Percentiles rank a stretch among this genome's conserved stretches.
phyloP scores from a whole-genome alignment of 2,797 vertebrate genomes.

The Megaceryle alcyon region DNA sequence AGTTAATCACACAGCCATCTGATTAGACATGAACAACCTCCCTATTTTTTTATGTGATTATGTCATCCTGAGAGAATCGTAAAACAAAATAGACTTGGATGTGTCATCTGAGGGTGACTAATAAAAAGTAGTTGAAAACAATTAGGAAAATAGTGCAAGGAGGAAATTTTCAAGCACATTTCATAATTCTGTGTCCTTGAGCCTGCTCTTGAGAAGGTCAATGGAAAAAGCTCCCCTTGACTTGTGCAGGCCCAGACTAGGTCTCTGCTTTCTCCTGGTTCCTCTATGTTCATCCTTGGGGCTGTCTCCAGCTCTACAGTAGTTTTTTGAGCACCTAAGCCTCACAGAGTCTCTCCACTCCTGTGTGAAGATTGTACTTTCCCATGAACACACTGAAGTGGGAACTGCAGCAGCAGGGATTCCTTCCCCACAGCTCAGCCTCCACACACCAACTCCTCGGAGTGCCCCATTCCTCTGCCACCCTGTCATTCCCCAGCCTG shows the following conservation, averaged over 20 bases:
- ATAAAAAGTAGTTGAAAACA: conserved; percentile 37
- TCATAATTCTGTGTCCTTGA: not conserved
- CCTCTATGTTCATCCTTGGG: not conserved
- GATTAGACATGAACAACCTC: conserved; percentile 45
- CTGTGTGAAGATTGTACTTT: not conserved
- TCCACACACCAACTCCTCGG: not conserved
- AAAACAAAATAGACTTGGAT: conserved; percentile 48
- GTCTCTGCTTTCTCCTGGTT: not conserved
- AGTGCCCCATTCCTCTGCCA: not conserved
- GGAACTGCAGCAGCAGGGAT: not conserved
- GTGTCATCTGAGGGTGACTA: conserved; percentile 43
- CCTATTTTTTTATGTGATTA: conserved; percentile 53
- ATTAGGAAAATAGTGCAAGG: not conserved
- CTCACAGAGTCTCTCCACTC: not conserved
- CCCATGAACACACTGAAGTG: rapidly evolving
- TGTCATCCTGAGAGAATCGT: conserved; percentile 41
- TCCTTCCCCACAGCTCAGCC: not conserved
- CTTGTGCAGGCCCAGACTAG: not conserved
- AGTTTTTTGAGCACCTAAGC: not conserved
- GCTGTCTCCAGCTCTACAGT: not conserved
- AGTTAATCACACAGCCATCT: conserved; percentile 59
- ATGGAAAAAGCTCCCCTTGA: not conserved
- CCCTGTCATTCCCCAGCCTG: not conserved
- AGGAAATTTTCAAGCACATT: not conserved
- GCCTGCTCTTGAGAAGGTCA: not conserved